A percentile compares a stretch with the other conserved stretches of the same genome.
phyloP scores from a whole-genome alignment of 2,797 vertebrate genomes.

The Lateolabrax maculatus region DNA sequence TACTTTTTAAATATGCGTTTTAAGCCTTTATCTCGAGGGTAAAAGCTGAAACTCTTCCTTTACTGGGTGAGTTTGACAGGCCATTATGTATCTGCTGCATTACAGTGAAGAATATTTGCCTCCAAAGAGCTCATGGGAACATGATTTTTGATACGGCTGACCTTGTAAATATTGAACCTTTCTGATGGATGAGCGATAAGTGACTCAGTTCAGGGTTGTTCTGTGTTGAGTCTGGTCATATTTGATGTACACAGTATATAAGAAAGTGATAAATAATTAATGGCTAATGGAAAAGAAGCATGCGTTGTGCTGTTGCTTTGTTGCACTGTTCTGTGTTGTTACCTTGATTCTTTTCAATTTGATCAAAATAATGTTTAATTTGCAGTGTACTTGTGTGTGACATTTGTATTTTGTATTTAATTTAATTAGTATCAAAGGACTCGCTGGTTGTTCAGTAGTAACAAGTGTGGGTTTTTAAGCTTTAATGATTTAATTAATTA shows the following conservation, averaged over 20 bases:
- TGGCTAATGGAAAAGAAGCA: constrained; percentile 38
- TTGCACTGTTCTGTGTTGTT: neutral
- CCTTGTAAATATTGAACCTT: constrained; percentile 77
- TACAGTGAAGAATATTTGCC: constrained; percentile 61
- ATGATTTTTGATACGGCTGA: constrained; percentile 72
- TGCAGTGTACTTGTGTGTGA: neutral
- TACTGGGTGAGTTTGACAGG: constrained; percentile 15
- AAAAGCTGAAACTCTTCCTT: constrained; percentile 8
- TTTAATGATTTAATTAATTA: constrained; percentile 60
- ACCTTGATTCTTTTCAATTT: neutral
- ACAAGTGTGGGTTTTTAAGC: constrained; percentile 30
- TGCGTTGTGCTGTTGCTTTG: constrained; percentile 23
- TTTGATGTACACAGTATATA: constrained; percentile 59
- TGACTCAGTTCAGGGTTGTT: constrained; percentile 51
- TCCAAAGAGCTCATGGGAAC: constrained; percentile 59
- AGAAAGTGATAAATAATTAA: constrained; percentile 66
- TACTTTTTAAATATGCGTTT: neutral
- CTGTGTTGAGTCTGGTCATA: constrained; percentile 43
- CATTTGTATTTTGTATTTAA: constrained; percentile 31
- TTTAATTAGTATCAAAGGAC: constrained; percentile 46
- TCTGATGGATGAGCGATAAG: constrained; percentile 34
- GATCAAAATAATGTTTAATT: constrained; percentile 14
- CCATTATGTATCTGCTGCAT: constrained; percentile 30
- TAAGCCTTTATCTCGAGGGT: constrained; percentile 10
- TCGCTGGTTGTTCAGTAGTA: constrained; percentile 2